Base-by-base conservation (phyloP, 1,140 invertebrate genomes). In the Mycetomoellerius zeteki region DNA sequence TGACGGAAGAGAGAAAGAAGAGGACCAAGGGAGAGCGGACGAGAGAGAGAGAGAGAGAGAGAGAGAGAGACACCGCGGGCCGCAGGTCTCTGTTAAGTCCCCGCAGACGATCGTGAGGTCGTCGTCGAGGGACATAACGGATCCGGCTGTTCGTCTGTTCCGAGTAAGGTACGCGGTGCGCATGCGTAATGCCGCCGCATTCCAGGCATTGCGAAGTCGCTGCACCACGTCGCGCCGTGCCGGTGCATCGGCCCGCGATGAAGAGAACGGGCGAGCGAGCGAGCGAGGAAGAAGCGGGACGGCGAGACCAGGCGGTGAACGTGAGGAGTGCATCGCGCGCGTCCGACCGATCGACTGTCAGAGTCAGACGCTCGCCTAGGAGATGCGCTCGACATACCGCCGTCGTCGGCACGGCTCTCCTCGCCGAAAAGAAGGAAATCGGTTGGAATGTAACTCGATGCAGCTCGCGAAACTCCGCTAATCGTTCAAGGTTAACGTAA, bases 121-220 rank as follows among this genome's bases (percentile, higher is more conserved):
- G 89, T 90, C 84, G 90, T 89, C 87, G 86, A 93, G 92, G 86
- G 90, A 91, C 91, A 94, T 93, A 94, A 94, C 93, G 93, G 93
- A 93, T 92, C 88, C 87, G 90, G 80, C 92, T 90, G 88, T 78
- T 89, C 82, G 91, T 94, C 92, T 92, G 92, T 95, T 95, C 94
- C 91, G 91, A 94, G 94, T 94, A 94, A 93, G 93, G 92, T 93
- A 95, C 93, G 93, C 93, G 92, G 87, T 86, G 94, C 94, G 95
- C 94, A 95, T 95, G 94, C 94, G 93, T 95, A 95, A 95, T 95
- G 93, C 91, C 91, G 91, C 88, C 91, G 92, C 94, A 95, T 95
- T 95, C 94, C 94, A 93, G 56, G 88, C 94, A 95, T 95, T 92
- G 93, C 92, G 58, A 91, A 91, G 89, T 91, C 93, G 92, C 90